Conservation (phyloP, 2,113 vertebrate species). For the Hucho hucho region DNA sequence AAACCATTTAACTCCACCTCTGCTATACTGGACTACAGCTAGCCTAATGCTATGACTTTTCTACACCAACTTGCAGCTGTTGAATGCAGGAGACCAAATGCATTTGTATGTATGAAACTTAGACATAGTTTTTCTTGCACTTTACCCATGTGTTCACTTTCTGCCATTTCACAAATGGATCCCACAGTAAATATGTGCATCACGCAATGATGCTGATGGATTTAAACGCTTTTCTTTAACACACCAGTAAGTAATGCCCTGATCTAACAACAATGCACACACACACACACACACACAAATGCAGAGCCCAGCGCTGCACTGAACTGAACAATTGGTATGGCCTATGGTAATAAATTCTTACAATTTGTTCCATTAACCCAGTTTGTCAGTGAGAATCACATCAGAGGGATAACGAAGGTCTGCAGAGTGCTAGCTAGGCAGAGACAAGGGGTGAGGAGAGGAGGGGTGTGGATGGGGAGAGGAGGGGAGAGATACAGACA, state of each 20-base stretch:
- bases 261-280: not conserved
- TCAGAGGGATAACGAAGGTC: not conserved
- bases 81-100: not conserved
- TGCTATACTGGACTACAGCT: not conserved
- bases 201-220: not conserved
- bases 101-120: no score
- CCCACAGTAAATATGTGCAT: no score
- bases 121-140: no score
- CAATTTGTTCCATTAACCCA: not conserved
- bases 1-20: not conserved
- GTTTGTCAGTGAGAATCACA: not conserved
- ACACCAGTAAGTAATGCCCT: not conserved
- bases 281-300: constrained; percentile 1
- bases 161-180: no score
- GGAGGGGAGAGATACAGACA: not conserved
- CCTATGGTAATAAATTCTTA: not conserved
- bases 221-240: not conserved
- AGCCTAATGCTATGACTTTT: not conserved
- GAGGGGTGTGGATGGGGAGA: not conserved
- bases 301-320: not conserved
- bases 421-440: not conserved
- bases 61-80: not conserved
- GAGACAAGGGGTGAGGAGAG: not conserved
- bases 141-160: no score
- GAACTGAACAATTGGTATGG: not conserved